A percentile compares a stretch with the other conserved stretches of the same genome.
These are phyloP conservation scores for Eulemur mongoz DNA, from an alignment of 2,797 vertebrate species.

Conservation along the genomic window DNA sequence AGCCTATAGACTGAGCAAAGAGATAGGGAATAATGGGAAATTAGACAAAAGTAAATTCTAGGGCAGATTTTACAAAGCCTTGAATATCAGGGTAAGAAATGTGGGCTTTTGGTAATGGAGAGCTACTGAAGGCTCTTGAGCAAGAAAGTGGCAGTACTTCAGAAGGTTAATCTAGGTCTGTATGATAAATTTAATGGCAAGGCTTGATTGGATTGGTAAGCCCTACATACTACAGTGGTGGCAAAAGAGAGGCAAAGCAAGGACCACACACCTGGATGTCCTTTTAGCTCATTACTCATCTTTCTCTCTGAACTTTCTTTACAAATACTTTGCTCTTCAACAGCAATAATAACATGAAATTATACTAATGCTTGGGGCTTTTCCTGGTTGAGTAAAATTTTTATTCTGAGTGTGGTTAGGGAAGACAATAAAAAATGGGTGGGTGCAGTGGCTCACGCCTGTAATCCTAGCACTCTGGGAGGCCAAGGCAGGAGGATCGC, in stretches of 20 bases:
- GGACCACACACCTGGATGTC: background rate
- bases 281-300: background rate
- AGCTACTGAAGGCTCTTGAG: background rate
- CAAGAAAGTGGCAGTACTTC: background rate
- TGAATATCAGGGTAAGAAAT: background rate
- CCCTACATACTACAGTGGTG: background rate
- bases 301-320: conserved; percentile 11
- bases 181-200: background rate
- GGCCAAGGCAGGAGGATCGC: too few relatives aligned
- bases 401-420: background rate
- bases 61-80: background rate
- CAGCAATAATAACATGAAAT: background rate
- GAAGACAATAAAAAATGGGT: background rate
- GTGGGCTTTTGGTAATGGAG: background rate
- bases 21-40: background rate
- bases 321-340: conserved; percentile 19
- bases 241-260: background rate
- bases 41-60: background rate
- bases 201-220: background rate
- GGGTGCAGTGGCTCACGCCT: too few relatives aligned
- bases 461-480: too few relatives aligned
- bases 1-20: background rate
- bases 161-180: background rate
- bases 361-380: background rate
- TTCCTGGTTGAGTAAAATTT: conserved; percentile 44